Evolutionary conservation across 2,888 invertebrate species (phyloP).

Genomic region (Agrotis clavis): DNA sequence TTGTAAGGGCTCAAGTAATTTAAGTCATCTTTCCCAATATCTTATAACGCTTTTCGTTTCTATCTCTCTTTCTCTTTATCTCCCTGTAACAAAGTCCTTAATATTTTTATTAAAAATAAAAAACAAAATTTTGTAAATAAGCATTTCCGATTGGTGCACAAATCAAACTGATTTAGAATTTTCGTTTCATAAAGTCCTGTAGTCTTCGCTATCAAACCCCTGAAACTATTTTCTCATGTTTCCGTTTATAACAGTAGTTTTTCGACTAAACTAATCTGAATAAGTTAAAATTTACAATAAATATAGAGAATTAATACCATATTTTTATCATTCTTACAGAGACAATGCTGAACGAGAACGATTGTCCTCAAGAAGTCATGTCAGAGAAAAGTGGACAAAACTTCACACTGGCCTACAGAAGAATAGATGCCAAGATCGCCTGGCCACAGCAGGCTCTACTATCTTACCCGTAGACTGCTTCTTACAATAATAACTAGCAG

Average conservation of each 20-base stretch:
- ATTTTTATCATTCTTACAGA: slow-evolving; percentile 91
- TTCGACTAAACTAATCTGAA: no score
- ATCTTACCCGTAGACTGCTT: slow-evolving; percentile 82
- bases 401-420: slow-evolving; percentile 98
- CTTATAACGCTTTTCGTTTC: no score
- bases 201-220: neutral
- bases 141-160: no score
- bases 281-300: neutral
- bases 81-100: no score
- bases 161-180: no score
- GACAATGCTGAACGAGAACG: slow-evolving; percentile 96
- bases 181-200: no score
- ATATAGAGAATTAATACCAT: neutral
- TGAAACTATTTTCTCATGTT: neutral
- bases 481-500: slow-evolving; percentile 47
- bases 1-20: no score
- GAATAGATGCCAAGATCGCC: slow-evolving; percentile 98
- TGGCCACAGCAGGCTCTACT: slow-evolving; percentile 94
- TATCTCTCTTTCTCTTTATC: no score
- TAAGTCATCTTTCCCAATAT: no score
- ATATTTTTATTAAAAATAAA: no score
- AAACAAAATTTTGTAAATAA: no score
- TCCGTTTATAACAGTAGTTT: neutral
- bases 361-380: slow-evolving; percentile 97
- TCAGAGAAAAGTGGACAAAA: slow-evolving; percentile 94